Evolutionary conservation across 2,113 vertebrate species (phyloP).

Genomic region (Fregata magnificens): DNA sequence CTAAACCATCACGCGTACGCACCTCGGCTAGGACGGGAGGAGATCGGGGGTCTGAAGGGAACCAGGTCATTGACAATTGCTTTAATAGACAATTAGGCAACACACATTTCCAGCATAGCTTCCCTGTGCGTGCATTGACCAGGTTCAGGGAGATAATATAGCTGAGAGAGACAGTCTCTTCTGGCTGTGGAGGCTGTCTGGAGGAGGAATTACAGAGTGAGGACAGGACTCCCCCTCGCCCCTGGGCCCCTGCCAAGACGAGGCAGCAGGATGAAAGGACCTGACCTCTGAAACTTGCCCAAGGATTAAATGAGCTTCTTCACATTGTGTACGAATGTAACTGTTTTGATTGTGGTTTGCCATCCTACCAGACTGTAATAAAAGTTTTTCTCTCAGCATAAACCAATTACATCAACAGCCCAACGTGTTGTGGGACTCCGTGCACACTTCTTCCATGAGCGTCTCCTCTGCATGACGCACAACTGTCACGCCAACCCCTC

Average conservation of each 20-base stretch:
- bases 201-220: background rate
- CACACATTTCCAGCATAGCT: background rate
- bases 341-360: slow-evolving; percentile 43
- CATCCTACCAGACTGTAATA: background rate
- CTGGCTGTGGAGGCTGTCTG: background rate
- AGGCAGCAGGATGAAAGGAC: background rate
- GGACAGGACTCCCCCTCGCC: background rate
- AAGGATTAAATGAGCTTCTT: slow-evolving; percentile 33
- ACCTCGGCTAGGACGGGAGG: rapidly evolving
- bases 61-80: rapidly evolving
- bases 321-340: background rate
- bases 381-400: background rate
- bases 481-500: background rate
- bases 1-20: rapidly evolving
- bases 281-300: slow-evolving; percentile 21
- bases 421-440: rapidly evolving
- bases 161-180: background rate
- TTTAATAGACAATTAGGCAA: background rate
- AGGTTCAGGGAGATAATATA: background rate
- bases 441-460: background rate
- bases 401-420: slow-evolving; percentile 4
- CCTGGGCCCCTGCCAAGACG: background rate
- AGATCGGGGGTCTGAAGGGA: background rate
- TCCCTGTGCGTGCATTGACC: background rate
- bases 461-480: background rate